Conservation (phyloP, 2,797 vertebrate genomes). For the Intellagama lesueurii region DNA sequence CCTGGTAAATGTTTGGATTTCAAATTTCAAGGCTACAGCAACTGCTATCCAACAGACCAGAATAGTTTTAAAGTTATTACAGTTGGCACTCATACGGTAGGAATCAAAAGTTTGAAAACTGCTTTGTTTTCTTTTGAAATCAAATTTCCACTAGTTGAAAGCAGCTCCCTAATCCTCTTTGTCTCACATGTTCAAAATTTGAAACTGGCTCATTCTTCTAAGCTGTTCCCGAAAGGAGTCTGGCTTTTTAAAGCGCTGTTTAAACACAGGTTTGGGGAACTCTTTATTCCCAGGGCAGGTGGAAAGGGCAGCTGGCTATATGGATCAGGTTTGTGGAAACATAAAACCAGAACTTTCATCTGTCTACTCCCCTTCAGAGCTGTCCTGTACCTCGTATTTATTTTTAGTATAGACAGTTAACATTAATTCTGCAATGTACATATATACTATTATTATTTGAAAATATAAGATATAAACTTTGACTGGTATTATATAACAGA, state of each 20-base stretch:
- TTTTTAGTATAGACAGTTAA: constrained; percentile 47
- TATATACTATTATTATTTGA: not conserved
- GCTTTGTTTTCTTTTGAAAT: constrained; percentile 56
- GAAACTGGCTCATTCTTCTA: constrained; percentile 54
- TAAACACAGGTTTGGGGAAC: constrained; percentile 28
- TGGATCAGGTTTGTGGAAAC: constrained; percentile 63
- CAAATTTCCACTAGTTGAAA: constrained; percentile 55
- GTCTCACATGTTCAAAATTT: constrained; percentile 31
- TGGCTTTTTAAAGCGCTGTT: constrained; percentile 39
- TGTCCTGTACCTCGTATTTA: not conserved
- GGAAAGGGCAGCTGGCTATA: constrained; percentile 58
- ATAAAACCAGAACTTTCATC: constrained; percentile 61
- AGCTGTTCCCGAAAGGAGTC: constrained; percentile 37
- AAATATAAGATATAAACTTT: too few relatives aligned
- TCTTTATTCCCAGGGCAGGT: constrained; percentile 48
- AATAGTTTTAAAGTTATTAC: constrained; percentile 64
- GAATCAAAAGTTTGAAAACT: constrained; percentile 60
- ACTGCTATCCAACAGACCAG: constrained; percentile 34
- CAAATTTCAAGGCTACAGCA: constrained; percentile 55
- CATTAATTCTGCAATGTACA: constrained; percentile 47
- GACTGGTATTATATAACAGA: too few relatives aligned
- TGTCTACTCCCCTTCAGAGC: constrained; percentile 1
- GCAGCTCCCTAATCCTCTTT: constrained; percentile 40
- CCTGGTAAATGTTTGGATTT: constrained; percentile 32
- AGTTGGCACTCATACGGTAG: constrained; percentile 48